These are phyloP conservation scores for Lagocephalus sceleratus DNA, from an alignment of 2,797 vertebrate genomes.

Conservation along the genomic window DNA sequence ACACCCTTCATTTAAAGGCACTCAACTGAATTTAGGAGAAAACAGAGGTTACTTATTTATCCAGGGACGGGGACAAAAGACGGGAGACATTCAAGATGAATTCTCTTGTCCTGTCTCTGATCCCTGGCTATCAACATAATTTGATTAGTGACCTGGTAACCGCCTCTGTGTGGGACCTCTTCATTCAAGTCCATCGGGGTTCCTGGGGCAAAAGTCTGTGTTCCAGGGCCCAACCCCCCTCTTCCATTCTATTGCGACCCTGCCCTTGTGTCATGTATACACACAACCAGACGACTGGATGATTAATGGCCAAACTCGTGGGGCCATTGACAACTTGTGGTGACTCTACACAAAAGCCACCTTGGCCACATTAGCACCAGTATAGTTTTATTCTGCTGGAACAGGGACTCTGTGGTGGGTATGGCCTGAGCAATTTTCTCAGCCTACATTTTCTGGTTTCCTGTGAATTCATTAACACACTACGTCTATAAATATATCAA, in stretches of 20 bases:
- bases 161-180: conserved; percentile 68
- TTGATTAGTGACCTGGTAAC: conserved; percentile 79
- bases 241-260: conserved; percentile 48
- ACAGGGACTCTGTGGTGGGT: conserved; percentile 28
- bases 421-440: conserved; percentile 27
- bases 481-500: conserved; percentile 64
- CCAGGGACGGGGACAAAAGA: conserved; percentile 64
- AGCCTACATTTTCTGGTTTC: conserved; percentile 53
- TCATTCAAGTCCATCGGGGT: conserved; percentile 67
- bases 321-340: conserved; percentile 70
- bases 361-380: conserved; percentile 67
- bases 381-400: conserved; percentile 56
- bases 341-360: conserved; percentile 74
- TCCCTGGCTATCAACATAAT: conserved; percentile 73
- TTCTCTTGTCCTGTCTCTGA: conserved; percentile 68
- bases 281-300: conserved; percentile 62
- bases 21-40: conserved; percentile 55
- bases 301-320: conserved; percentile 77
- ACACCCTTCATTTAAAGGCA: conserved; percentile 53
- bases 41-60: conserved; percentile 66
- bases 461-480: conserved; percentile 65
- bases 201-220: conserved; percentile 59
- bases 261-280: conserved; percentile 71
- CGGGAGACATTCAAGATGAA: conserved; percentile 68
- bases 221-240: conserved; percentile 57